Evolutionary conservation across 2,797 vertebrate species (phyloP), one percentile per base, ranked within the genome.

Genomic region (Arctocebus calabarensis): DNA sequence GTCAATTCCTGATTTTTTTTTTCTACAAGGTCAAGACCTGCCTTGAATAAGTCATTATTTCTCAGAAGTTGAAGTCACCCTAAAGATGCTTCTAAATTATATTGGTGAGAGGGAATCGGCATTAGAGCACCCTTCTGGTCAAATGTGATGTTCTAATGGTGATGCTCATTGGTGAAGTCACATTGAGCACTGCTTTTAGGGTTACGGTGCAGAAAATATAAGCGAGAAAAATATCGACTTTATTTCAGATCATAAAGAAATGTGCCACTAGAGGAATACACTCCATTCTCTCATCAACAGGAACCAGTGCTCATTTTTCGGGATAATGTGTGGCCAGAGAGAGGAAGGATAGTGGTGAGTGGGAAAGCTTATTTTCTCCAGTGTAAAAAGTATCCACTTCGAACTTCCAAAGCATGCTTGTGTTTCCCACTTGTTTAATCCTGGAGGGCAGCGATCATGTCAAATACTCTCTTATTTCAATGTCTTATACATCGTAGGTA

Each of bases 11-110:
- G 52, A 88, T 92, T 91, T 90, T 66, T 94, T 75, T 91, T 89
- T 94, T 75, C 89, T 89, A 7, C 75, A 93, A 27, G 52, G 52
- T 82, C 5, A 32, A 55, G 57, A 88, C 73, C 71, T 94, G 22
- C 74, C 83, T 92, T 96, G 90, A 83, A 34, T 95, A 81, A 95
- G 55, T 93, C 92, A 94, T 82, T 74, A 52, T 90, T 96, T 91
- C 81, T 94, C 79, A 95, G 52, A 96, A 92, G 55, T 77, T 90
- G 83, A 94, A 88, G 70, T 94, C 82, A 88, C 43, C n/a, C n/a
- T 68, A 81, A 96, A 91, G 64, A 88, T 81, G 66, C 20, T 93
- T 90, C 61, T 90, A 70, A 79, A 71, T 70, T 91, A 85, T 74
- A 52, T 34, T 84, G 84, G 61, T 89, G 86, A 89, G 45, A 83